Conservation (phyloP, 2,797 vertebrate genomes). For the Urophycis tenuis region DNA sequence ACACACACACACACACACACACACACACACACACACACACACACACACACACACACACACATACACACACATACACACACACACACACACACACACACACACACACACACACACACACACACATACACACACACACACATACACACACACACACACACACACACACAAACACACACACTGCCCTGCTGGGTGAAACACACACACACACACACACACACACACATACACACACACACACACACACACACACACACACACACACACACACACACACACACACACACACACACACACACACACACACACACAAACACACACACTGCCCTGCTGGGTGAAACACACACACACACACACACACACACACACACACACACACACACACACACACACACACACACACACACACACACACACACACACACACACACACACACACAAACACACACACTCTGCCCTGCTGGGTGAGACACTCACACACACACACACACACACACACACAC, state of each 20-base stretch:
- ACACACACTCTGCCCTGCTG: constrained; percentile 78
- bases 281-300: not conserved
- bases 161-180: not conserved
- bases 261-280: constrained; percentile 2
- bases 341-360: no score
- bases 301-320: not conserved
- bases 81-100: constrained; percentile 11
- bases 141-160: no score
- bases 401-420: constrained; percentile 4
- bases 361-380: no score
- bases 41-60: constrained; percentile 4
- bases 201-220: not conserved
- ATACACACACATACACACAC: constrained; percentile 8
- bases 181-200: no score
- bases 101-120: not conserved
- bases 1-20: not conserved
- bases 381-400: not conserved
- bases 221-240: not conserved
- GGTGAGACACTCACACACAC: constrained; percentile 65
- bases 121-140: not conserved
- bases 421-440: constrained; percentile 4
- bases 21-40: constrained; percentile 5
- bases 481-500: not conserved
- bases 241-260: not conserved
- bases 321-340: no score